A percentile compares a stretch with the other conserved stretches of the same genome.
phyloP scores from a whole-genome alignment of 2,888 invertebrate genomes.

The Mimas tiliae region DNA sequence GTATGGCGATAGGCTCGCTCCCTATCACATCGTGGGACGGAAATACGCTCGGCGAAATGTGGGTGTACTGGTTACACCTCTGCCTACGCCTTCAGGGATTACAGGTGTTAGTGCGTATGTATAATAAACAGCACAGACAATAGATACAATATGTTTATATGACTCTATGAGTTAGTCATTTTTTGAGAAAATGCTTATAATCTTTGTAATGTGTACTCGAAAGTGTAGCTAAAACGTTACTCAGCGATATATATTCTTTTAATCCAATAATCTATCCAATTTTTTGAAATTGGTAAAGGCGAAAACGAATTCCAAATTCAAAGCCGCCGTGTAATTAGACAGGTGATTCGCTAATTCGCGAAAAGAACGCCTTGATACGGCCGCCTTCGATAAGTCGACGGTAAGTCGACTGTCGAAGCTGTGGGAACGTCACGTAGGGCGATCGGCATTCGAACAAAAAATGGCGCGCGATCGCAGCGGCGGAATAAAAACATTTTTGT shows the following conservation, averaged over 20 bases:
- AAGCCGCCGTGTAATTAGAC: constrained; percentile 76
- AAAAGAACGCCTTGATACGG: constrained; percentile 74
- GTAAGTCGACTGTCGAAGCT: constrained; percentile 33
- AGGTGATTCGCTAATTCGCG: constrained; percentile 82
- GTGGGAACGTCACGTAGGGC: constrained; percentile 83
- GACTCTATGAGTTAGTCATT: no score
- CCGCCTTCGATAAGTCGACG: constrained; percentile 50
- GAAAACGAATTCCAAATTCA: constrained; percentile 57
- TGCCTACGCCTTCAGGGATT: no score
- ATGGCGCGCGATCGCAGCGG: constrained; percentile 46
- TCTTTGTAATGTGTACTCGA: no score
- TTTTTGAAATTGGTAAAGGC: constrained; percentile 40
- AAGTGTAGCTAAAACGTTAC: no score
- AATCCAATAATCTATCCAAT: not conserved
- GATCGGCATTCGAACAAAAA: constrained; percentile 79
- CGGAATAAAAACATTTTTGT: constrained; percentile 50
- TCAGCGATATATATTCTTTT: not conserved
- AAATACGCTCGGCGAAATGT: no score
- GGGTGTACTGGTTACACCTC: no score
- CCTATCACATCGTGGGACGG: no score
- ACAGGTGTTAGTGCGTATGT: no score
- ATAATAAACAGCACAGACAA: no score
- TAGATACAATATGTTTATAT: no score
- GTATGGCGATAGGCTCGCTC: no score
- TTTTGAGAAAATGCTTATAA: no score